Conservation (phyloP, 2,888 invertebrate genomes). For the Phytoseiulus persimilis region DNA sequence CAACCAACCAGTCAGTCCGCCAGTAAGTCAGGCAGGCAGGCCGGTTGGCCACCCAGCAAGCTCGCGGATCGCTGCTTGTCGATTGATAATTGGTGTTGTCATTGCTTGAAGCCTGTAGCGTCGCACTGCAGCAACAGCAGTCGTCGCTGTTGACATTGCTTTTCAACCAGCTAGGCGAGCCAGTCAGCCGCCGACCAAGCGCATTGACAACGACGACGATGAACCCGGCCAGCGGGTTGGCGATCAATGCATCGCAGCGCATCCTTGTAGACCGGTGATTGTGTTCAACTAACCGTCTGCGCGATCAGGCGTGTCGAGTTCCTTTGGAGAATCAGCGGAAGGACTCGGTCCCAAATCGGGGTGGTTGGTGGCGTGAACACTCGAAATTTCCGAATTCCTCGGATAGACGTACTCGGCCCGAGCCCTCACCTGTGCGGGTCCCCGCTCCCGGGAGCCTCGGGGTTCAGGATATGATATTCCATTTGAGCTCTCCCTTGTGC, state of each 20-base stretch:
- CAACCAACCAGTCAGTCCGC: background rate
- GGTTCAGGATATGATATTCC: background rate
- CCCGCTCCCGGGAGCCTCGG: background rate
- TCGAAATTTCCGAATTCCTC: background rate
- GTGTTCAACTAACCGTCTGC: background rate
- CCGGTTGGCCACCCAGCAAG: background rate
- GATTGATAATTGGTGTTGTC: conserved; percentile 5
- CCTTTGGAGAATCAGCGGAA: background rate
- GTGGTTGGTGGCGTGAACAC: too few species aligned
- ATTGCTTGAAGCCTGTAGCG: background rate
- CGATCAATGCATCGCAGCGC: background rate
- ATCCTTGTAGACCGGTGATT: background rate
- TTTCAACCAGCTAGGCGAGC: background rate
- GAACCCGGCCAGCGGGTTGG: background rate
- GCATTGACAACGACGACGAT: background rate
- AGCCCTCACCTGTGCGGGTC: background rate
- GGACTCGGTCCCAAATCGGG: too few species aligned
- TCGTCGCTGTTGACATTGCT: background rate
- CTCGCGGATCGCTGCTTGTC: background rate
- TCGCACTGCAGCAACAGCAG: background rate
- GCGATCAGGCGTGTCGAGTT: background rate
- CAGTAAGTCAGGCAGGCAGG: background rate
- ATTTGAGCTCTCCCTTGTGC: background rate
- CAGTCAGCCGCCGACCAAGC: background rate
- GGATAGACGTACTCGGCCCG: background rate